phyloP scores from a whole-genome alignment of 64 coral and sea anemone species.

The Porites lutea region DNA sequence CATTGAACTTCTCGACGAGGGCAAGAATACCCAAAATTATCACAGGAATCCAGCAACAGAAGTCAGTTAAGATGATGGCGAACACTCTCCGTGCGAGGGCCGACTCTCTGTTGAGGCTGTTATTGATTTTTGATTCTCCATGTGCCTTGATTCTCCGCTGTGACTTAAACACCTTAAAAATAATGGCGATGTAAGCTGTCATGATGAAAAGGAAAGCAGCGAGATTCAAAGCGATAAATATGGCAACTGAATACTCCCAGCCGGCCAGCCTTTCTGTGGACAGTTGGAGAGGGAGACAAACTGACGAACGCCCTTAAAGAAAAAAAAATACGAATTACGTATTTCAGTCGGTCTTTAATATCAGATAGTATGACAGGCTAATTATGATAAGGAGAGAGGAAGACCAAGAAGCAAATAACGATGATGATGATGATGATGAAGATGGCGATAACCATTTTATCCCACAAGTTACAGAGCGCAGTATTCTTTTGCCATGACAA shows the following conservation, averaged over 20 bases:
- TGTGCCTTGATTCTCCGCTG: background rate
- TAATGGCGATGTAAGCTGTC: conserved; percentile 43
- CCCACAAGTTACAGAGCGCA: no score
- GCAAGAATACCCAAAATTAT: conserved; percentile 26
- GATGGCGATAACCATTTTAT: no score
- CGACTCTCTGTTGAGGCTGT: conserved; percentile 13
- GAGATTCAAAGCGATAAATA: conserved; percentile 56
- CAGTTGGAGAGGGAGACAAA: conserved; percentile 58
- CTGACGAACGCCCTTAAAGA: conserved; percentile 50
- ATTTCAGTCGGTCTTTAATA: no score
- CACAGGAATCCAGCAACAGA: conserved; percentile 28
- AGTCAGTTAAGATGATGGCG: conserved; percentile 40
- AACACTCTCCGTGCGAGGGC: conserved; percentile 35
- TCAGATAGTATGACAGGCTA: no score
- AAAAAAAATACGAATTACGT: background rate
- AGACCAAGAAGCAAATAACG: no score
- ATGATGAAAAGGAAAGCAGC: conserved; percentile 55
- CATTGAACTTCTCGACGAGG: background rate
- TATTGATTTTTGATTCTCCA: conserved; percentile 11
- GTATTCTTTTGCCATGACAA: no score
- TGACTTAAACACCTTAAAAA: conserved; percentile 35
- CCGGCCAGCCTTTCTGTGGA: conserved; percentile 38
- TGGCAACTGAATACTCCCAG: conserved; percentile 64
- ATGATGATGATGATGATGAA: no score
- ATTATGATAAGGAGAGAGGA: no score